These are phyloP conservation scores for Hemicentrotus pulcherrimus DNA, from an alignment of 35 echinoderm and acorn worm species.

Conservation along the genomic window DNA sequence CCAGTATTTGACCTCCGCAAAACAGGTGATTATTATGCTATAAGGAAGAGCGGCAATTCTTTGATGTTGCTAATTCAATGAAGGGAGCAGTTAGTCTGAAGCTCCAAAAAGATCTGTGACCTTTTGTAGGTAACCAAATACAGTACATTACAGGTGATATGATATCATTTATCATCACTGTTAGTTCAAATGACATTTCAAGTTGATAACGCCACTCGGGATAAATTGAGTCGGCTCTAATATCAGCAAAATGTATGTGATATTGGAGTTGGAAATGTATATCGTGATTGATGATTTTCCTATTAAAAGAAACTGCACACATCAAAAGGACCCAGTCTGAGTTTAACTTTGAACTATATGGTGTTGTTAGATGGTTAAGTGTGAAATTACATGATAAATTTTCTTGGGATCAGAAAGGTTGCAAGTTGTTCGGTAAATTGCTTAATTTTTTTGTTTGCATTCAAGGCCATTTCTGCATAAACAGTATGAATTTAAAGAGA, in stretches of 20 bases:
- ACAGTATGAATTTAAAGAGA: neutral
- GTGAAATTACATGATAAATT: no score
- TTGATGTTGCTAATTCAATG: neutral
- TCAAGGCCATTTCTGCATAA: no score
- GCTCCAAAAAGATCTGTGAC: neutral
- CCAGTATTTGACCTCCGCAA: neutral
- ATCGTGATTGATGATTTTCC: neutral
- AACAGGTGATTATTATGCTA: neutral
- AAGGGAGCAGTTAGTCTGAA: neutral
- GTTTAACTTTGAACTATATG: no score
- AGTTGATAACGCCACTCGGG: neutral
- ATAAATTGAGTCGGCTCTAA: neutral
- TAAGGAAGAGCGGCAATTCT: neutral
- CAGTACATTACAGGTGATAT: neutral
- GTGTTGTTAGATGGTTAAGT: no score
- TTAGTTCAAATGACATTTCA: neutral
- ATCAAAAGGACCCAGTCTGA: no score
- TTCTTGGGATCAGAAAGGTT: no score
- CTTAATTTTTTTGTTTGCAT: neutral
- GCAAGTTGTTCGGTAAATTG: neutral
- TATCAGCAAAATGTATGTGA: neutral
- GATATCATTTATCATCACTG: neutral
- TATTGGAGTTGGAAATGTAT: neutral
- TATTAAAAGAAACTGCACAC: neutral
- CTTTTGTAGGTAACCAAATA: constrained; percentile 9